Percentiles rank a stretch among this genome's conserved stretches.
These are phyloP conservation scores for Sciurus vulgaris DNA, from an alignment of 2,797 vertebrate species.

Conservation along the genomic window DNA sequence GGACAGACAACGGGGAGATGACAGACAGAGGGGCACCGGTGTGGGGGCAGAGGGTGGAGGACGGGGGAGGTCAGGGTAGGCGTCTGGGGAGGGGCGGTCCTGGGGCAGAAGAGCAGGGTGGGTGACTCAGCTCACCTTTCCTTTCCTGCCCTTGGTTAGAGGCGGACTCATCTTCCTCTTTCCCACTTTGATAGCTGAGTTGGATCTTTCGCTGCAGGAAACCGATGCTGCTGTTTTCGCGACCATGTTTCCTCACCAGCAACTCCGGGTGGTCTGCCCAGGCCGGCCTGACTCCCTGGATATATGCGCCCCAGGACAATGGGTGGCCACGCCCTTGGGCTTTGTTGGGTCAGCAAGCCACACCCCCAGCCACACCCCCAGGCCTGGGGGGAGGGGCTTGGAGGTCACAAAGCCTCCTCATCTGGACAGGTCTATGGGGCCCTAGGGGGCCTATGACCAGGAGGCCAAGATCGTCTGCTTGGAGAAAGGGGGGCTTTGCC, in stretches of 20 bases:
- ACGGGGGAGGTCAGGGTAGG: too few species aligned
- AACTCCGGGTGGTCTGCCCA: neutral
- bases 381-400: too few species aligned
- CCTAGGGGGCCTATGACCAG: neutral
- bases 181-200: too few species aligned
- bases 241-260: neutral
- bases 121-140: too few species aligned
- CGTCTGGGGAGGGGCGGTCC: too few species aligned
- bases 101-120: too few species aligned
- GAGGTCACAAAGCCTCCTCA: neutral
- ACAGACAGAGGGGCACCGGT: neutral
- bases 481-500: neutral
- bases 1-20: neutral
- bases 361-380: neutral
- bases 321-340: neutral
- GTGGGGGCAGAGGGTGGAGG: neutral
- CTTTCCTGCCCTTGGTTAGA: too few species aligned
- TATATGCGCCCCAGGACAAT: neutral
- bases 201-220: fast-evolving
- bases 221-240: too few species aligned
- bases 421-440: neutral
- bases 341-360: neutral
- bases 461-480: neutral
- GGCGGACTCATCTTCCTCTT: neutral
- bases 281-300: neutral